Evolutionary conservation across 2,113 vertebrate species (phyloP), one percentile per base, ranked within the genome.

Genomic region (Theristicus caerulescens): DNA sequence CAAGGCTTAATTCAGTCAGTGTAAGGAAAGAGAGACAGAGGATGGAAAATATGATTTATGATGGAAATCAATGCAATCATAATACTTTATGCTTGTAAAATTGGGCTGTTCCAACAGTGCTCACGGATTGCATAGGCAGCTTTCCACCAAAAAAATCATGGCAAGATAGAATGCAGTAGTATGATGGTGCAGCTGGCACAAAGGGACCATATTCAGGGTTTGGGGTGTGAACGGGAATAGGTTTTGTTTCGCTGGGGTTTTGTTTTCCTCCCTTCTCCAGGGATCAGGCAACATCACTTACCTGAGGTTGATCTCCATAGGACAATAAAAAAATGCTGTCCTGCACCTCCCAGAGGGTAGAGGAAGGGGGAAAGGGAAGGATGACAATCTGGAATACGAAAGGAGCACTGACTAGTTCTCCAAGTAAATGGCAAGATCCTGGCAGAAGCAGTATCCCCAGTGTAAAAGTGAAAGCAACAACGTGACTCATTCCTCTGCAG

Each of bases 41-140:
- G 97, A 98, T 96, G 96, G 97, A 97, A 98, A 97, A 97, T 97
- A 98, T 98, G 98, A 98, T 98, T 98, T 98, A 98, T 98, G 98
- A 97, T 91, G 94, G 97, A 97, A 98, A 98, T 98, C 98, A 98
- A 98, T 97, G 98, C 97, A 98, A 98, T 98, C 98, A 98, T 98
- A 97, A 98, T 98, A 98, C 97, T 98, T 94, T 94, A 96, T 98
- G 97, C 98, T 98, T 97, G 96, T 97, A 97, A 98, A 98, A 98
- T 97, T 96, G 97, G 97, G 96, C 94, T 97, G 97, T 62, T 93
- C 95, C 93, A 94, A 94, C 82, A 55, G 86, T 77, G 96, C 95
- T 96, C 87, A 94, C 52, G 82, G 93, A 94, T 96, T 95, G 87
- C 94, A 59, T 74, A 96, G 94, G 94, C 88, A 92, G 78, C 46